A percentile compares a stretch with the other conserved stretches of the same genome.
These are phyloP conservation scores for Neuroscelio doddi DNA, from an alignment of 2,888 invertebrate genomes.

Conservation along the genomic window DNA sequence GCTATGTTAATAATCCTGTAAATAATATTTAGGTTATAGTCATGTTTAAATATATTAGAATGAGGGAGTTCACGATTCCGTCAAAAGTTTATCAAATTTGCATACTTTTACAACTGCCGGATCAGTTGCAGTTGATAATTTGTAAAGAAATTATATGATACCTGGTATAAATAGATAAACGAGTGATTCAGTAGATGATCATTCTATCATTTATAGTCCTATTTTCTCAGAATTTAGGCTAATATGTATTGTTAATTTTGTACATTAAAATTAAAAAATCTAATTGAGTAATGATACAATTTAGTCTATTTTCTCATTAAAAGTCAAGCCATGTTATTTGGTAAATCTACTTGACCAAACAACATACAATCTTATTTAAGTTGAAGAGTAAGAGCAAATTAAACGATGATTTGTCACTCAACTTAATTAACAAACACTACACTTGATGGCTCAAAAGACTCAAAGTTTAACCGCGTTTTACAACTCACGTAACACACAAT, in stretches of 20 bases:
- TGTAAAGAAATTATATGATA: neutral
- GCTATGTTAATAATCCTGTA: constrained; percentile 47
- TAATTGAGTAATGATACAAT: constrained; percentile 9
- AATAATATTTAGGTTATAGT: constrained; percentile 48
- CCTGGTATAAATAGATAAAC: constrained; percentile 15
- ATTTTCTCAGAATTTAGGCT: constrained; percentile 21
- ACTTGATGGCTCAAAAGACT: neutral
- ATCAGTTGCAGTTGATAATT: too few species aligned
- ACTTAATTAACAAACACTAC: neutral
- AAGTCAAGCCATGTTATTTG: constrained; percentile 1
- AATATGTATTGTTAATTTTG: too few species aligned
- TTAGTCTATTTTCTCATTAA: constrained; percentile 2
- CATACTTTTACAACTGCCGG: neutral
- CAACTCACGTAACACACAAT: too few species aligned
- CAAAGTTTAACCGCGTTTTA: neutral
- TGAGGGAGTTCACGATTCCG: constrained; percentile 18
- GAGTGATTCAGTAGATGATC: neutral
- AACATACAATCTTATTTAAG: too few species aligned
- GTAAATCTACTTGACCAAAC: constrained; percentile 6
- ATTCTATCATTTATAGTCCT: constrained; percentile 30
- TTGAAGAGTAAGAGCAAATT: too few species aligned
- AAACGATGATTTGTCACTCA: too few species aligned
- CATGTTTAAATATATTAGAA: constrained; percentile 35
- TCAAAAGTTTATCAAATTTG: constrained; percentile 7
- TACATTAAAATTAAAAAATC: too few species aligned